Evolutionary conservation across 2,888 invertebrate genomes (phyloP).

Genomic region (Onthophagus sagittarius): DNA sequence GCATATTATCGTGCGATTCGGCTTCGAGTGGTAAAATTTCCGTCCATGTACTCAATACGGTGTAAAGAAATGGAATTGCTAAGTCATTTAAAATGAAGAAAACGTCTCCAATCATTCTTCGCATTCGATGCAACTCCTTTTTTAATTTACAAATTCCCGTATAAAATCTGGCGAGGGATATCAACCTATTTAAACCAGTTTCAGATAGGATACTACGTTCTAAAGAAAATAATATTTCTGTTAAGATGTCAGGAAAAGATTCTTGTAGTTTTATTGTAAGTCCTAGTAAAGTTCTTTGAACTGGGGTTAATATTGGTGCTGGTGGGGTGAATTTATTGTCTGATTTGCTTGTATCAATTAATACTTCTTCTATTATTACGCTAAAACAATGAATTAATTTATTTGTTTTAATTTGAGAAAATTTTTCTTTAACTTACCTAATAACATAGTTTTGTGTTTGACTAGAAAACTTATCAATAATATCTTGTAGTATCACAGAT

Average conservation of each 20-base stretch:
- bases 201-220: conserved; percentile 32
- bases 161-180: conserved; percentile 35
- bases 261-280: conserved; percentile 43
- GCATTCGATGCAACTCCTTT: conserved; percentile 45
- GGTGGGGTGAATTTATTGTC: conserved; percentile 46
- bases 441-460: neutral
- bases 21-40: conserved; percentile 46
- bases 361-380: conserved; percentile 35
- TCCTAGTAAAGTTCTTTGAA: conserved; percentile 46
- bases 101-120: conserved; percentile 49
- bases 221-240: conserved; percentile 32
- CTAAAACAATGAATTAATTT: conserved; percentile 28
- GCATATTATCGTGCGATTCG: conserved; percentile 33
- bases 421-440: neutral
- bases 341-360: conserved; percentile 35
- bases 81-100: conserved; percentile 46
- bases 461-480: neutral
- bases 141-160: conserved; percentile 38
- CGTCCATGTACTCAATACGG: conserved; percentile 48
- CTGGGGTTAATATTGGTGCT: conserved; percentile 49
- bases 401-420: neutral
- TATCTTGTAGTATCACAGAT: neutral
- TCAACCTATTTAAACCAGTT: conserved; percentile 25
- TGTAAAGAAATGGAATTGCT: conserved; percentile 44
- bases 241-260: conserved; percentile 32